Conservation (phyloP, 2,797 vertebrate genomes). For the Scomberomorus guttatus region DNA sequence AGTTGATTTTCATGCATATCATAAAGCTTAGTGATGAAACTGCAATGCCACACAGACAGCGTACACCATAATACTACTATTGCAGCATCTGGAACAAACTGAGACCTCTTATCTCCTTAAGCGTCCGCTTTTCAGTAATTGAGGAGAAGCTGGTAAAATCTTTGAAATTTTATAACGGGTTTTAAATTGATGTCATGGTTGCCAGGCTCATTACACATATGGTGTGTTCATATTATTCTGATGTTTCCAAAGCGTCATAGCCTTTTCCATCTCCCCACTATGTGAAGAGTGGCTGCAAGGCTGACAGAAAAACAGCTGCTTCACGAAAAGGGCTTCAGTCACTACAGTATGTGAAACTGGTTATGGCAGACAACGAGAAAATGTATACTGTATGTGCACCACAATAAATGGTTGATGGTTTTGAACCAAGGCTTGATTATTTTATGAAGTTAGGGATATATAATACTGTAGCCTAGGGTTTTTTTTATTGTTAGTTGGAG, state of each 20-base stretch:
- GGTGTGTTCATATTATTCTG: conserved; percentile 27
- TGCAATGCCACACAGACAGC: conserved; percentile 19
- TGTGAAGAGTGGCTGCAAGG: not conserved
- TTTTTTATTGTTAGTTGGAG: too few relatives aligned
- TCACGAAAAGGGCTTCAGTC: not conserved
- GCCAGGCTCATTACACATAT: conserved; percentile 38
- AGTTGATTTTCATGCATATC: conserved; percentile 31
- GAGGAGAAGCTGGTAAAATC: conserved; percentile 8
- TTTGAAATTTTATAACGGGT: conserved; percentile 21
- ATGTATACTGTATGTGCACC: not conserved
- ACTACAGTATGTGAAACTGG: not conserved
- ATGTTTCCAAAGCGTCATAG: conserved; percentile 12
- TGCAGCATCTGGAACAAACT: conserved; percentile 23
- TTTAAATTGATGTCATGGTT: conserved; percentile 47
- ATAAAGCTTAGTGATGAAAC: conserved; percentile 36
- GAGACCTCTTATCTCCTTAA: conserved; percentile 26
- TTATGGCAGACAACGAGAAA: not conserved
- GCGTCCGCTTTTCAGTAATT: conserved; percentile 27
- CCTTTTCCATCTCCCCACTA: not conserved
- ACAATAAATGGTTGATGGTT: not conserved
- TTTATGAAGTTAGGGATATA: too few relatives aligned
- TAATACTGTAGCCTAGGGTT: too few relatives aligned
- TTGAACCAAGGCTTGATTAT: too few relatives aligned
- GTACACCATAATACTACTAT: not conserved
- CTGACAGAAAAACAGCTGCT: conserved; percentile 28